These are phyloP conservation scores for Serilophus lunatus DNA, from an alignment of 2,113 vertebrate genomes.

Conservation along the genomic window DNA sequence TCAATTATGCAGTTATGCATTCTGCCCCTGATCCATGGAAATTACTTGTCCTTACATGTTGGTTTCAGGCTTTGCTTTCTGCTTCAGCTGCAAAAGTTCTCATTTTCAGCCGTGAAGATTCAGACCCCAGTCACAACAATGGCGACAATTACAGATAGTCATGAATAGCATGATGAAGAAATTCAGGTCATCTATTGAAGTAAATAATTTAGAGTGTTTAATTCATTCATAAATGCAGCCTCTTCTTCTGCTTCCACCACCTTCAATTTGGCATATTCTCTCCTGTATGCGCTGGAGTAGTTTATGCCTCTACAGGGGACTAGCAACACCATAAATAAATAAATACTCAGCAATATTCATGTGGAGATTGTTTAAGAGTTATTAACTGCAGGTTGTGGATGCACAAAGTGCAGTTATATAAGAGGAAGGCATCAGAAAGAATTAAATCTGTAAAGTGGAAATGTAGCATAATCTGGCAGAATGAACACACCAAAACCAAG, in stretches of 20 bases:
- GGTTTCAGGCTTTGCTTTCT: neutral
- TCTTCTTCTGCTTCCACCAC: neutral
- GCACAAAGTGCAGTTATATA: conserved; percentile 11
- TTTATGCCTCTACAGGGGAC: neutral
- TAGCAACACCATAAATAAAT: conserved; percentile 35
- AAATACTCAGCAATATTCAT: conserved; percentile 2
- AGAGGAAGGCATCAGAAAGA: neutral
- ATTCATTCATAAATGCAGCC: neutral
- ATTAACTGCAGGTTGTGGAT: neutral
- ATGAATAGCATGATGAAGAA: neutral
- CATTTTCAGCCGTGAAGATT: neutral
- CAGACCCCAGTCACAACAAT: neutral
- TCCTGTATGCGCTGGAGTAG: neutral
- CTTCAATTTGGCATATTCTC: neutral
- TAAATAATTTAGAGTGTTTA: neutral
- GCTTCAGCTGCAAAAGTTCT: neutral
- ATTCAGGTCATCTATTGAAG: neutral
- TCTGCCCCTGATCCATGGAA: neutral
- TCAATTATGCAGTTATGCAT: neutral
- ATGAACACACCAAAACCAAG: neutral
- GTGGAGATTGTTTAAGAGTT: neutral
- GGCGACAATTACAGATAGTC: neutral
- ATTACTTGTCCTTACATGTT: neutral
- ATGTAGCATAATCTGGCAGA: neutral
- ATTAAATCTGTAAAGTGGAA: neutral